These are phyloP conservation scores for Boulengeromyrus knoepffleri DNA, from an alignment of 2,113 vertebrate genomes.

Conservation along the genomic window DNA sequence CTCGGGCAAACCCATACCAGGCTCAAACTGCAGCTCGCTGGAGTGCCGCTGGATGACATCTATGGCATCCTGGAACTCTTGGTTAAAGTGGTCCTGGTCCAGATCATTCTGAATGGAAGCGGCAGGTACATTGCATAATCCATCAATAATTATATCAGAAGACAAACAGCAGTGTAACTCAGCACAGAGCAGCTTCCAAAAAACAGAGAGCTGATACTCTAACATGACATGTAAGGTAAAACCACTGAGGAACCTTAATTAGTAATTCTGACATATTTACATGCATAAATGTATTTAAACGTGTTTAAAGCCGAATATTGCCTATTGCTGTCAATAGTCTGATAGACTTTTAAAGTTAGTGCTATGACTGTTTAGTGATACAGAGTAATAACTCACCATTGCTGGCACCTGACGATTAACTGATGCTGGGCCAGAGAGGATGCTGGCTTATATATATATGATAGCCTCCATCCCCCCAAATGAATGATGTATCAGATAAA, in stretches of 20 bases:
- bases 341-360: background rate
- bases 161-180: background rate
- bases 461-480: slow-evolving; percentile 26
- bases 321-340: background rate
- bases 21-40: slow-evolving; percentile 53
- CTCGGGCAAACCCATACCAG: slow-evolving; percentile 37
- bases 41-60: slow-evolving; percentile 89
- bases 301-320: background rate
- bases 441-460: slow-evolving; percentile 42
- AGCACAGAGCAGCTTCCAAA: background rate
- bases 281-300: background rate
- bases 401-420: slow-evolving; percentile 34
- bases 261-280: background rate
- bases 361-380: background rate
- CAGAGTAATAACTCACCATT: slow-evolving; percentile 55
- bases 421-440: slow-evolving; percentile 26
- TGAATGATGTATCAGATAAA: slow-evolving; percentile 30
- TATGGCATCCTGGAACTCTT: slow-evolving; percentile 84
- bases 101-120: slow-evolving; percentile 54
- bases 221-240: background rate
- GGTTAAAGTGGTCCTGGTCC: slow-evolving; percentile 74
- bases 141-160: background rate
- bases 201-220: background rate
- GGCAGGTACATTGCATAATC: background rate
- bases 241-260: background rate